Evolutionary conservation across 2,888 invertebrate genomes (phyloP).

Genomic region (Eledona agricola): DNA sequence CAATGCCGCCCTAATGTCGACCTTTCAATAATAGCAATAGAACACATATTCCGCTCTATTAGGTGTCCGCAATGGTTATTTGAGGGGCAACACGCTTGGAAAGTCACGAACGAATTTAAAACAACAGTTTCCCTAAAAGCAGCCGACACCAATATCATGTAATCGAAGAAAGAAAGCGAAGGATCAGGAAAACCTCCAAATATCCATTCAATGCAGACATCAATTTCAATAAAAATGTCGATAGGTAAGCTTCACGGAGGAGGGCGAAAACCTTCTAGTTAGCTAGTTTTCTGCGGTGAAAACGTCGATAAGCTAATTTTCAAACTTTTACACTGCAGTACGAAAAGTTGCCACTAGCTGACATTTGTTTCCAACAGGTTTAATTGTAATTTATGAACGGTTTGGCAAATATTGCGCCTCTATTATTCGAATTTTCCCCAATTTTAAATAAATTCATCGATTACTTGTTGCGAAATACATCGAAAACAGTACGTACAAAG

Average conservation of each 20-base stretch:
- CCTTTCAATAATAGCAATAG: slow-evolving; percentile 11
- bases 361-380: no score
- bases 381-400: no score
- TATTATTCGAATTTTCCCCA: no score
- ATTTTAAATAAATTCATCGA: no score
- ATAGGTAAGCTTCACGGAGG: slow-evolving; percentile 50
- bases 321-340: slow-evolving; percentile 25
- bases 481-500: no score
- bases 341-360: no score
- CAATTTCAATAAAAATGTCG: slow-evolving; percentile 60
- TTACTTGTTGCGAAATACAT: no score
- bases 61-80: no score
- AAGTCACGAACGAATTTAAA: slow-evolving; percentile 11
- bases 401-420: no score
- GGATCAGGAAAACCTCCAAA: slow-evolving; percentile 53
- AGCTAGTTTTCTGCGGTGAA: slow-evolving; percentile 31
- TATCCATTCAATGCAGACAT: slow-evolving; percentile 58
- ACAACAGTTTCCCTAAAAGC: slow-evolving; percentile 39
- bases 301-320: slow-evolving; percentile 34
- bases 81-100: slow-evolving; percentile 9
- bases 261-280: slow-evolving; percentile 46
- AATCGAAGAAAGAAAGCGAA: slow-evolving; percentile 54
- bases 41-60: no score
- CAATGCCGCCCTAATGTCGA: slow-evolving; percentile 23
- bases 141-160: slow-evolving; percentile 50